Base-by-base conservation (phyloP, 2,797 vertebrate genomes). In the Nannoperca obscura region DNA sequence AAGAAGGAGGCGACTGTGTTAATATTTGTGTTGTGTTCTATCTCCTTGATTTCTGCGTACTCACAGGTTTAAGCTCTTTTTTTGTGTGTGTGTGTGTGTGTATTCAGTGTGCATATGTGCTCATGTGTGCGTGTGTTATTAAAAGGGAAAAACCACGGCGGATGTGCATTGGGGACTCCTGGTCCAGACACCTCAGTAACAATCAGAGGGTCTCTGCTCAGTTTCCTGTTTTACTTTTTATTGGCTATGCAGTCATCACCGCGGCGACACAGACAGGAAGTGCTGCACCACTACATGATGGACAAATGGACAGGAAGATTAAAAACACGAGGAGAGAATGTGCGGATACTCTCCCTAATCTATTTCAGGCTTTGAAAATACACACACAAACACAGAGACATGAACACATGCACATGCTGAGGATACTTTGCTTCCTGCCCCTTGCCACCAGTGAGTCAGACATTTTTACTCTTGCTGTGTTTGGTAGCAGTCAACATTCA, bases 191-290 rank as follows among this genome's bases (percentile, higher is more conserved):
- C 93, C 90, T 93, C 80, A 4, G 74, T 47, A 92, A 94, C 92
- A 93, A 92, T 92, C 89, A 90, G 88, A 86, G 87, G 86, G 83
- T 82, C 89, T 86, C 82, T 46, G 47, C 79, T 89, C 68, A n/a
- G 86, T 74, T 92, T 94, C 93, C 92, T 94, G 93, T 93, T 91
- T 88, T 92, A 86, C 86, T 85, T 89, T 92, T 94, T 92, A 93
- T 93, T 93, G 86, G 93, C 82, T 52, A 27, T 34, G 78, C 75
- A 86, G 83, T 89, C 91, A 93, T 89, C 88, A 58, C 58, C 44
- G 40, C 20, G 12, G 70, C 62, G 47, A 83, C 81, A 59, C 88
- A 86, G 81, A 90, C 84, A 88, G 93, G 93, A 94, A 93, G 87
- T 13, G 68, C 81, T 59, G 86, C 85, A 83, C 69, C 74, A 72